Percentiles rank a stretch among this genome's conserved stretches.
Conservation (phyloP, 1,140 invertebrate species). For the Venustaconcha ellipsiformis region DNA sequence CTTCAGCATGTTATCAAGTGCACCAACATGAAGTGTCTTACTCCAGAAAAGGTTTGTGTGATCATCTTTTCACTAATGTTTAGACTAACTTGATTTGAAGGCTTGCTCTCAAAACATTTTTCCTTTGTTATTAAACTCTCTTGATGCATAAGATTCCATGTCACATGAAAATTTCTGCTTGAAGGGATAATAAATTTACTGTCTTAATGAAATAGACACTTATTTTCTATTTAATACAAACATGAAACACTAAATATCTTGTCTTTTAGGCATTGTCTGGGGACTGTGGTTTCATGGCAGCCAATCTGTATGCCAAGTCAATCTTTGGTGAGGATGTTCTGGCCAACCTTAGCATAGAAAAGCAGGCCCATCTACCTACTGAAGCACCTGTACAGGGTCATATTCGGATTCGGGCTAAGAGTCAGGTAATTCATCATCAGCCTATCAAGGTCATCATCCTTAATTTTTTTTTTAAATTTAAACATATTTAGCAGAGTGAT, state of each 20-base stretch:
- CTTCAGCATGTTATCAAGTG: constrained; percentile 91
- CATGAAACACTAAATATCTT: not conserved
- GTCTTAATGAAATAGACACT: not conserved
- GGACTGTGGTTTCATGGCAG: constrained; percentile 99
- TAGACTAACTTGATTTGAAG: not conserved
- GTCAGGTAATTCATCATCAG: constrained; percentile 78
- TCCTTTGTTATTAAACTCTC: not conserved
- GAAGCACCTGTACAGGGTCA: constrained; percentile 93
- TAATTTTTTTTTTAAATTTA: constrained; percentile 3
- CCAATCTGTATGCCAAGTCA: constrained; percentile 98
- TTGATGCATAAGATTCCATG: not conserved
- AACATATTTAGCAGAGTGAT: not conserved
- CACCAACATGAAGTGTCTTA: constrained; percentile 99
- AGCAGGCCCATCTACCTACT: constrained; percentile 84
- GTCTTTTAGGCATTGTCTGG: constrained; percentile 84
- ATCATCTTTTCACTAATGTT: not conserved
- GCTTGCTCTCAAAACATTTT: not conserved
- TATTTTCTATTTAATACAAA: too few relatives aligned
- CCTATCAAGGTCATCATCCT: not conserved
- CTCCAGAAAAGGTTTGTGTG: constrained; percentile 78
- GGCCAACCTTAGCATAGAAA: constrained; percentile 98
- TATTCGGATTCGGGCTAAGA: constrained; percentile 97
- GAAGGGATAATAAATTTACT: not conserved
- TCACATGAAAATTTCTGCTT: not conserved
- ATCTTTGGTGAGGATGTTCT: constrained; percentile 99